Conservation (phyloP, 2,888 invertebrate genomes). For the Notocelia uddmanniana region DNA sequence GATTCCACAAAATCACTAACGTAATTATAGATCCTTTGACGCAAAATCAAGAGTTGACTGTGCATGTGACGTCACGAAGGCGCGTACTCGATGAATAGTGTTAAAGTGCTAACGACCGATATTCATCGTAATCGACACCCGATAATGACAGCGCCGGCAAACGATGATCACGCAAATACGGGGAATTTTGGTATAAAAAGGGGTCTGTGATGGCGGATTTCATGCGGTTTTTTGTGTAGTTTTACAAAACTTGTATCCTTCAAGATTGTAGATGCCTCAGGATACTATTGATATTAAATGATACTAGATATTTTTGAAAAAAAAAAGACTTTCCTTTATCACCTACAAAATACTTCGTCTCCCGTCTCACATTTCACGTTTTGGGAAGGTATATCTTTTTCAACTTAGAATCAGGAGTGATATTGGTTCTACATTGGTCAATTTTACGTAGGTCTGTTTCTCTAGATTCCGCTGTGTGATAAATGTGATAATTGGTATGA, state of each 20-base stretch:
- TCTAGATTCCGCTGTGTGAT: too few relatives aligned
- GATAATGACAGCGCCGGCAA: slow-evolving; percentile 58
- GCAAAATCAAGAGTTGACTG: slow-evolving; percentile 31
- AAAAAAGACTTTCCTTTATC: too few relatives aligned
- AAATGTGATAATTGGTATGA: too few relatives aligned
- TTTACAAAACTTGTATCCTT: not conserved
- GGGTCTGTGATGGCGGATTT: slow-evolving; percentile 22
- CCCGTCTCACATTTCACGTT: too few relatives aligned
- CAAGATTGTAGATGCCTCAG: not conserved
- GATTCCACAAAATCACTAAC: slow-evolving; percentile 16
- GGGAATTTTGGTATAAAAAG: slow-evolving; percentile 42
- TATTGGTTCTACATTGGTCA: too few relatives aligned
- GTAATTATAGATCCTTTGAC: slow-evolving; percentile 46
- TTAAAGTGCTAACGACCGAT: slow-evolving; percentile 56
- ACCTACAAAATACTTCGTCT: too few relatives aligned
- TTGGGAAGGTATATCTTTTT: too few relatives aligned
- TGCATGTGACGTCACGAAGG: slow-evolving; percentile 32
- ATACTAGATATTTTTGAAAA: not conserved
- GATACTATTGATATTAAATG: not conserved
- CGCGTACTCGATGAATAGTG: slow-evolving; percentile 47
- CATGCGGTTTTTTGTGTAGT: not conserved
- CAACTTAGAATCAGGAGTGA: too few relatives aligned
- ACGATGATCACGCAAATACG: slow-evolving; percentile 51
- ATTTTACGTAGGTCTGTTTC: too few relatives aligned
- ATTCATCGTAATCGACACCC: slow-evolving; percentile 58